These are phyloP conservation scores for Halesus radiatus DNA, from an alignment of 1,140 invertebrate species.

Conservation along the genomic window DNA sequence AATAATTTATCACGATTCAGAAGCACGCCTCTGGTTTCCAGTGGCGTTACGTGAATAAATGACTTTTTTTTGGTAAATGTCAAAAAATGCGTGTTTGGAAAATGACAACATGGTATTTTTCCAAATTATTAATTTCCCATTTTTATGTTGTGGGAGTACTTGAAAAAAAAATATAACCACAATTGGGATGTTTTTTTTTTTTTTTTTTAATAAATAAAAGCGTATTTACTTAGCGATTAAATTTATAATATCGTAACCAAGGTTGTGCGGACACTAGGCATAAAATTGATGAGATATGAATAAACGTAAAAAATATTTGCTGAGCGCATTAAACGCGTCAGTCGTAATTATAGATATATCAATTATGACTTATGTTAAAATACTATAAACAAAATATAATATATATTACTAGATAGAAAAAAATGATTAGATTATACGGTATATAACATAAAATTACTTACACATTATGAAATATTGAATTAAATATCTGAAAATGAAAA, in stretches of 20 bases:
- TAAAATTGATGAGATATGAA: slow-evolving; percentile 5
- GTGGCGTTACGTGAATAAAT: too few relatives aligned
- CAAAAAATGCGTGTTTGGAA: too few relatives aligned
- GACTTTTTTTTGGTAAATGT: too few relatives aligned
- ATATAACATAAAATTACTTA: background rate
- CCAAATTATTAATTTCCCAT: too few relatives aligned
- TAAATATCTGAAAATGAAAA: background rate
- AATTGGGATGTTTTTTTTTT: too few relatives aligned
- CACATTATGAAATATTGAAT: background rate
- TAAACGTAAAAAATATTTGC: slow-evolving; percentile 19
- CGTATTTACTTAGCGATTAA: slow-evolving; percentile 2
- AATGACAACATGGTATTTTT: too few relatives aligned
- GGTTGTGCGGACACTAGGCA: slow-evolving; percentile 53
- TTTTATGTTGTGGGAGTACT: too few relatives aligned
- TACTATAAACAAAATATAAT: slow-evolving; percentile 22
- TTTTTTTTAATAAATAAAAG: background rate
- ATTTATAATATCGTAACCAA: slow-evolving; percentile 50
- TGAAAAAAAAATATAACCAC: too few relatives aligned
- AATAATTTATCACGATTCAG: too few relatives aligned
- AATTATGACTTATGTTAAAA: slow-evolving; percentile 20
- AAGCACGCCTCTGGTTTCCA: too few relatives aligned
- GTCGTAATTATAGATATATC: slow-evolving; percentile 35
- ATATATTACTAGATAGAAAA: slow-evolving; percentile 40
- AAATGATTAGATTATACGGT: slow-evolving; percentile 14
- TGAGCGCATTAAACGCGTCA: slow-evolving; percentile 9